Evolutionary conservation across 1,140 invertebrate genomes (phyloP), one percentile per base, ranked within the genome.

Genomic region (Akabosia matsudoensis): DNA sequence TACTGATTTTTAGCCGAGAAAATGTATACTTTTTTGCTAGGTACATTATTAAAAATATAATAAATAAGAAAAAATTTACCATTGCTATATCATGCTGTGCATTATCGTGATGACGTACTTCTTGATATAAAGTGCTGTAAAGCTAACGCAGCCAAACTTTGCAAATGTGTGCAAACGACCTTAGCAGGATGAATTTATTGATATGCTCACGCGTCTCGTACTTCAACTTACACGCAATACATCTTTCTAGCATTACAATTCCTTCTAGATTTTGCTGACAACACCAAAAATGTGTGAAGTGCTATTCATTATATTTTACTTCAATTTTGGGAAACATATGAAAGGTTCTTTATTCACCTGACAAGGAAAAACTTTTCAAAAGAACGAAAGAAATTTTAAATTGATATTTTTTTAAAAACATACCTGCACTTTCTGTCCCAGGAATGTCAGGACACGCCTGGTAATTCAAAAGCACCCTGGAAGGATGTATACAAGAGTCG

Each of bases 401-500:
- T 14, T 64, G 56, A 64, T 14, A 14, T 64, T n/a, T n/a, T 64
- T 64, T 64, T n/a, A n/a, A n/a, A n/a, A 30, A 82, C 75, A 83
- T 82, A 87, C 86, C 84, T 82, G 85, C 83, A 76, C 85, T 86
- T 78, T 88, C 87, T 0, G 93, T 93, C 51, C 91, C 92, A 30
- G 88, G 88, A 7, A 96, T 90, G 84, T 96, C 94, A 0, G 93
- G 92, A 84, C 94, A 97, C 22, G 94, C 94, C 86, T 96, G 93
- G 84, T 95, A 96, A 83, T 91, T 90, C 80, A 97, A 89, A 56
- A 96, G 87, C 18, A 94, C 85, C 70, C 91, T 86, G 0, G 90
- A 92, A 79, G 93, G 90, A 81, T 93, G 91, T 0, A 91, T 93
- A 83, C 92, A 95, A 75, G 91, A 90, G 82, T 94, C 92, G 18